Evolutionary conservation across 2,797 vertebrate genomes (phyloP).

Genomic region (Lophotriccus pileatus): DNA sequence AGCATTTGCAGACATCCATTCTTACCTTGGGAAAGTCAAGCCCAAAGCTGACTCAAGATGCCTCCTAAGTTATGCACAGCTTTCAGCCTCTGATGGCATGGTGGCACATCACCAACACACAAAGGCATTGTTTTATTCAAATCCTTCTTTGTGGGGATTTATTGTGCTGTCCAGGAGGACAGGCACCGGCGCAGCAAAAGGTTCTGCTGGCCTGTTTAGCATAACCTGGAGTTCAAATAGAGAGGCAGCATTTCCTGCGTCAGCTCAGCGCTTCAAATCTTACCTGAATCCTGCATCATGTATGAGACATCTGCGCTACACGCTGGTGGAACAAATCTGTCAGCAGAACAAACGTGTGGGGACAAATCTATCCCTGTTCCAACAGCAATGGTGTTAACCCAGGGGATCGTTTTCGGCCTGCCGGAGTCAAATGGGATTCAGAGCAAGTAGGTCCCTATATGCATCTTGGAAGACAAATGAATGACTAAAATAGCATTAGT

Average conservation of each 20-base stretch:
- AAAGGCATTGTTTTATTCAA: not conserved
- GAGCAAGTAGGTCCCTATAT: constrained; percentile 8
- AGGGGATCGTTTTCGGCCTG: not conserved
- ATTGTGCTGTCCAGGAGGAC: not conserved
- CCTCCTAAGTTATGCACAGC: not conserved
- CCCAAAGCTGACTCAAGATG: not conserved
- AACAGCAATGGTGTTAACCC: constrained; percentile 11
- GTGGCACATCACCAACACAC: not conserved
- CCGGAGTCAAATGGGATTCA: constrained; percentile 16
- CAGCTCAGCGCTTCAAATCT: constrained; percentile 22
- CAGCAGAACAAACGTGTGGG: constrained; percentile 34
- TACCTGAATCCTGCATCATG: constrained; percentile 65
- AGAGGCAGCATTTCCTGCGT: not conserved
- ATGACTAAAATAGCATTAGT: not conserved
- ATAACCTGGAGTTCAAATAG: not conserved
- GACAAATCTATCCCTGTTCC: constrained; percentile 49
- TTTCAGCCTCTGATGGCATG: not conserved
- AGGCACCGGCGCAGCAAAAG: not conserved
- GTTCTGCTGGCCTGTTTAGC: not conserved
- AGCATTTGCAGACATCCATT: not conserved
- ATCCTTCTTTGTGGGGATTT: not conserved
- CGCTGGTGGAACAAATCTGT: constrained; percentile 46
- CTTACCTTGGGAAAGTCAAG: not conserved
- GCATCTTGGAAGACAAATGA: constrained; percentile 17
- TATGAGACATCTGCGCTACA: constrained; percentile 57